phyloP scores from a whole-genome alignment of 2,113 vertebrate species.

The Protobothrops mucrosquamatus region DNA sequence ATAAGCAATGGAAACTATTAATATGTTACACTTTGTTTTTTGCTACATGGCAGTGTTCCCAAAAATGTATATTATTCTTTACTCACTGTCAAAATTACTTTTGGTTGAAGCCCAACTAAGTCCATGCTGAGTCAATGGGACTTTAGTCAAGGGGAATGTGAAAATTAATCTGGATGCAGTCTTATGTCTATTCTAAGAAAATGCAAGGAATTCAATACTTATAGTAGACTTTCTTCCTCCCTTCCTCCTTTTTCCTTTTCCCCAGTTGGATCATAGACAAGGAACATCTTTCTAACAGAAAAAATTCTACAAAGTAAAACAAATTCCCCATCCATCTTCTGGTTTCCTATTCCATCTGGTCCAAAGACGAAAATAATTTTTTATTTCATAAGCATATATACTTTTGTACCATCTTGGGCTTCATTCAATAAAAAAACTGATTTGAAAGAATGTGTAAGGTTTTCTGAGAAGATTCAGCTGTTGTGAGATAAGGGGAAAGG shows the following conservation, averaged over 20 bases:
- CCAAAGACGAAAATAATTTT: not conserved
- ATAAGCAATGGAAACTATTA: constrained; percentile 25
- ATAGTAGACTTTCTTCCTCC: not conserved
- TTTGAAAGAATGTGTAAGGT: not conserved
- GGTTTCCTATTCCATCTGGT: not conserved
- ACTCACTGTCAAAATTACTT: constrained; percentile 17
- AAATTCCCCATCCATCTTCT: not conserved
- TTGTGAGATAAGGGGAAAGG: not conserved
- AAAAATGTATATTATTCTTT: constrained; percentile 16
- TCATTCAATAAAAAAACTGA: not conserved
- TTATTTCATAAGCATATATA: not conserved
- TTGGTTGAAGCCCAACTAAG: constrained; percentile 13
- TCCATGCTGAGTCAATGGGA: not conserved
- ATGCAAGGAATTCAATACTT: not conserved
- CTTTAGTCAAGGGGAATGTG: not conserved
- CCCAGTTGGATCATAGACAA: not conserved
- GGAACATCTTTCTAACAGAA: not conserved
- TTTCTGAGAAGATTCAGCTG: not conserved
- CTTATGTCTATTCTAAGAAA: not conserved
- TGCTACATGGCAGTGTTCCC: constrained; percentile 33
- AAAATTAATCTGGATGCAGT: not conserved
- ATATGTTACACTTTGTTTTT: constrained; percentile 28
- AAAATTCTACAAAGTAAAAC: not conserved
- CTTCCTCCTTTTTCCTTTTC: not conserved
- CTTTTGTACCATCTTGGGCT: not conserved